Percentiles rank a stretch among this genome's conserved stretches.
Evolutionary conservation across 2,113 vertebrate genomes (phyloP).

Genomic region (Lampris megalopsis): DNA sequence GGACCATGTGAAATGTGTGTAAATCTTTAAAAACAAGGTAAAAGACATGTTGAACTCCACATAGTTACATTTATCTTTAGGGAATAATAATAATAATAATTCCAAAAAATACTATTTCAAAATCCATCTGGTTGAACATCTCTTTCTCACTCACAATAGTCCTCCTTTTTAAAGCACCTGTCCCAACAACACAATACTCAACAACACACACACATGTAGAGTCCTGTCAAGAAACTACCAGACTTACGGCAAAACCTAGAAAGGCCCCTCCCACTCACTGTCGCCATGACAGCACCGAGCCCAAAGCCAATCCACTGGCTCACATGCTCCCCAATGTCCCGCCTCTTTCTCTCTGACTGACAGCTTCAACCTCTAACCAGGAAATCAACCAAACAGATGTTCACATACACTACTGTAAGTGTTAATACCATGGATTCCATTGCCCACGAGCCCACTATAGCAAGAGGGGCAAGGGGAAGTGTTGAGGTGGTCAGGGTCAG

Average conservation of each 20-base stretch:
- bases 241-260: slow-evolving; percentile 80
- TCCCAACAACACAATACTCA: slow-evolving; percentile 73
- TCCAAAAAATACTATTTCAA: slow-evolving; percentile 78
- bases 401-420: slow-evolving; percentile 89
- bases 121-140: slow-evolving; percentile 49
- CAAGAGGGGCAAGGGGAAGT: not conserved
- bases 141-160: slow-evolving; percentile 30
- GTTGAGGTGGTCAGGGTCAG: slow-evolving; percentile 22
- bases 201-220: slow-evolving; percentile 75
- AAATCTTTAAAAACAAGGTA: slow-evolving; percentile 62
- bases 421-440: slow-evolving; percentile 86
- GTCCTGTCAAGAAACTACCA: slow-evolving; percentile 83
- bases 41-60: slow-evolving; percentile 73
- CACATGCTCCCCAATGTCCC: slow-evolving; percentile 69
- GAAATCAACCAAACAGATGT: slow-evolving; percentile 88
- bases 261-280: slow-evolving; percentile 48
- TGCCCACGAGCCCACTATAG: slow-evolving; percentile 54
- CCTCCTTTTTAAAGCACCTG: slow-evolving; percentile 67
- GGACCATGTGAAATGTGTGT: slow-evolving; percentile 55
- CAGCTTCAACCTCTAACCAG: slow-evolving; percentile 15
- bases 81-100: slow-evolving; percentile 66
- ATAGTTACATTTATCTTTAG: slow-evolving; percentile 73
- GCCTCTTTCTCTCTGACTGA: slow-evolving; percentile 76
- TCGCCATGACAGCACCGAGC: slow-evolving; percentile 11
- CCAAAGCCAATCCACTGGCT: slow-evolving; percentile 46